Conservation (phyloP, 2,888 invertebrate genomes). For the Spodoptera littoralis region DNA sequence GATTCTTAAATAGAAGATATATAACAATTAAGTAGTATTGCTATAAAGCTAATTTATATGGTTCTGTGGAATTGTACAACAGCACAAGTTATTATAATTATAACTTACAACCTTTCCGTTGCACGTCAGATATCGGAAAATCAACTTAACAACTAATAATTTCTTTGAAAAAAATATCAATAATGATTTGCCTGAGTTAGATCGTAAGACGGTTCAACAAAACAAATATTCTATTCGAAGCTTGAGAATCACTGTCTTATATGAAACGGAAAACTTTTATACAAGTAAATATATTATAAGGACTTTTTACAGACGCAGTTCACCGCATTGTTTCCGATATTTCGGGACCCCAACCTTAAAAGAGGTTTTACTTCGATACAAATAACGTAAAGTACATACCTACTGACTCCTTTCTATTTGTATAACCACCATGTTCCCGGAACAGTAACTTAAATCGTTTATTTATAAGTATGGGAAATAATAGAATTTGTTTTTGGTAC, state of each 20-base stretch:
- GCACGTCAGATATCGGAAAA: too few species aligned
- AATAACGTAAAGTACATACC: neutral
- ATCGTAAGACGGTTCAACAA: too few species aligned
- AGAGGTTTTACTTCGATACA: neutral
- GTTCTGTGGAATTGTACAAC: too few species aligned
- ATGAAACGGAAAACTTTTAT: constrained; percentile 25
- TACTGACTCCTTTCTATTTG: neutral
- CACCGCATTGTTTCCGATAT: constrained; percentile 14
- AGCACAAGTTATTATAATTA: too few species aligned
- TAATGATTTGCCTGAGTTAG: too few species aligned
- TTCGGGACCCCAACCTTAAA: constrained; percentile 1
- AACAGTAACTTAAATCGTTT: neutral
- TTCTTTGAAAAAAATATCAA: too few species aligned
- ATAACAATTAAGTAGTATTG: too few species aligned
- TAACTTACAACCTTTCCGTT: too few species aligned
- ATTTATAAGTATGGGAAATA: neutral
- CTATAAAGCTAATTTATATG: too few species aligned
- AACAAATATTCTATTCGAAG: neutral
- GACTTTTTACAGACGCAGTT: constrained; percentile 7
- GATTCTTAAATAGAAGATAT: too few species aligned
- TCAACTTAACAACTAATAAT: too few species aligned
- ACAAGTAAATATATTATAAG: constrained; percentile 1
- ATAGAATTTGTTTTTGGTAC: neutral
- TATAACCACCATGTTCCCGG: neutral
- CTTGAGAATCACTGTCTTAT: constrained; percentile 11